A percentile compares a stretch with the other conserved stretches of the same genome.
phyloP scores from a whole-genome alignment of 2,797 vertebrate genomes.

The Clamator glandarius region DNA sequence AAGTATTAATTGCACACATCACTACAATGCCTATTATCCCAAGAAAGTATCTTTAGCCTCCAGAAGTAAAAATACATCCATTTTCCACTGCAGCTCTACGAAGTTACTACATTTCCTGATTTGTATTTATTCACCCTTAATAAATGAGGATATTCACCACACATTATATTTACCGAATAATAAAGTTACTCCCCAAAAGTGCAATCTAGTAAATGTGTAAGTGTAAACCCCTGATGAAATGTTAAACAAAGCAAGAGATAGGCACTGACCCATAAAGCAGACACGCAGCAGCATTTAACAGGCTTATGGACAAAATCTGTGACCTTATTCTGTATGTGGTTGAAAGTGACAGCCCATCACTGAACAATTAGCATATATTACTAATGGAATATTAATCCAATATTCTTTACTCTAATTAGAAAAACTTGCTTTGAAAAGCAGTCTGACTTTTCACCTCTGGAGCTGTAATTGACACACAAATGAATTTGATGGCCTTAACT shows the following conservation, averaged over 20 bases:
- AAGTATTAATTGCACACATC: not conserved
- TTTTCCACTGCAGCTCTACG: not conserved
- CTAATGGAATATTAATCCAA: constrained; percentile 41
- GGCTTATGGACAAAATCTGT: not conserved
- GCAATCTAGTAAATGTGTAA: not conserved
- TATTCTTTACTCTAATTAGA: constrained; percentile 33
- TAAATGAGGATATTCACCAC: not conserved
- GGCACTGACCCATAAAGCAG: constrained; percentile 1
- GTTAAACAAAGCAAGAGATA: constrained; percentile 39
- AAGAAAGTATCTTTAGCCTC: not conserved
- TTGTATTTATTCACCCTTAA: not conserved
- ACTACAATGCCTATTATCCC: not conserved
- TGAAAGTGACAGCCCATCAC: constrained; percentile 24
- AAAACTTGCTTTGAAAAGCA: constrained; percentile 23
- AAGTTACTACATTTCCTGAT: not conserved
- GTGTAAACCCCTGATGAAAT: not conserved
- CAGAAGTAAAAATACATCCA: not conserved
- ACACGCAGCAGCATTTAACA: not conserved
- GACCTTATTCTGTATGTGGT: not conserved
- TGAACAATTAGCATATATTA: constrained; percentile 16
- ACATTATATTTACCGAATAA: not conserved
- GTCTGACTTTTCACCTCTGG: constrained; percentile 48
- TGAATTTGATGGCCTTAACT: not conserved
- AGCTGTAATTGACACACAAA: constrained; percentile 30
- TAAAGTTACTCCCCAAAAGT: not conserved